Conservation (phyloP, 2,113 vertebrate genomes). For the Percopsis transmontana region DNA sequence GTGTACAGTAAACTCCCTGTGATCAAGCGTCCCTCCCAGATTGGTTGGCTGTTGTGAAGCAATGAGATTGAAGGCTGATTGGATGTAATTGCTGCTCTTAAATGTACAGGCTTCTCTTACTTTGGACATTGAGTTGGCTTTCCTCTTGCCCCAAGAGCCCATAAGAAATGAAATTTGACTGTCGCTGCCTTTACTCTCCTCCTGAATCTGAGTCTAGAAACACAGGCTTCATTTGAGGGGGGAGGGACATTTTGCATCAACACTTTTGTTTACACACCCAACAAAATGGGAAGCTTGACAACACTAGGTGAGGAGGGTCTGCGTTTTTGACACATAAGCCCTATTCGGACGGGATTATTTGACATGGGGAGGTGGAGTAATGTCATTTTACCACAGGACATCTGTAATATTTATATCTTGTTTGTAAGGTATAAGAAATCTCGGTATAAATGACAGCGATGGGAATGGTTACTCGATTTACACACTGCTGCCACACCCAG, state of each 20-base stretch:
- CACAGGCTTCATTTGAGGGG: slow-evolving; percentile 71
- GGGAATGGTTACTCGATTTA: no score
- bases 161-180: slow-evolving; percentile 80
- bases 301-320: not conserved
- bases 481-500: no score
- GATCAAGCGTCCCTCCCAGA: slow-evolving; percentile 53
- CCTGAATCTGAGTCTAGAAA: slow-evolving; percentile 79
- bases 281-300: slow-evolving; percentile 1
- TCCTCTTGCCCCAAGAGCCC: slow-evolving; percentile 84
- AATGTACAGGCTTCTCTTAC: slow-evolving; percentile 72
- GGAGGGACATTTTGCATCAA: slow-evolving; percentile 11
- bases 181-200: slow-evolving; percentile 79
- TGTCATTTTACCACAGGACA: no score
- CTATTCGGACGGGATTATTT: no score
- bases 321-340: no score
- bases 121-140: slow-evolving; percentile 77
- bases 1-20: slow-evolving; percentile 57
- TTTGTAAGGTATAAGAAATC: no score
- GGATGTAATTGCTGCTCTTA: slow-evolving; percentile 42
- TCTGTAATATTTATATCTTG: no score
- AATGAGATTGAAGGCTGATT: slow-evolving; percentile 53
- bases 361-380: no score
- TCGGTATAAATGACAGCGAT: no score
- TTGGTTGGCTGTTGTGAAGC: slow-evolving; percentile 54
- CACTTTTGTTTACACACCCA: not conserved